Evolutionary conservation across 1,140 invertebrate genomes (phyloP), one percentile per base, ranked within the genome.

Genomic region (Drosophila willistoni): DNA sequence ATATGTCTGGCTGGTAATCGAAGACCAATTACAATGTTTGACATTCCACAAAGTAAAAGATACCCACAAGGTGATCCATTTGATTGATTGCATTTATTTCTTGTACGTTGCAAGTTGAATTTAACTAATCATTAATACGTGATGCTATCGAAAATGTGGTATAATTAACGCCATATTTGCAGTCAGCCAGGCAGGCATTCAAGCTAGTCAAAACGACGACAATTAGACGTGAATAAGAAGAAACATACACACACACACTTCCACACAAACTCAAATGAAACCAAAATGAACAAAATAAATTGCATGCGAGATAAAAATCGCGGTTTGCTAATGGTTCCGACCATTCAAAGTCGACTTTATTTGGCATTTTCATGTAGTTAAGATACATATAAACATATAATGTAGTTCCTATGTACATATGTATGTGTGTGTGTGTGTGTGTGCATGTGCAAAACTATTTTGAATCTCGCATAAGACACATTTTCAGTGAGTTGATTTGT

Each of bases 161-260:
- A 89, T 86, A 86, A 86, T 86, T 86, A 86, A 86, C 83, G 83
- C 83, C 83, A 86, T 86, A 86, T 87, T 87, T 86, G 83, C 79
- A 36, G 34, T 36, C 34, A 36, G 34, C 34, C 9, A 36, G 34
- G 7, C 34, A 36, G 34, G 29, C 29, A 29, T 6, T 68, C 76
- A 51, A 34, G 36, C 36, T 54, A 56, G 76, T 57, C 44, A 51
- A 64, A 44, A 60, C 64, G 70, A 81, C 79, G 70, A 81, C 79
- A 81, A 81, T 81, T 81, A 81, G 73, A 81, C 79, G 73, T 51
- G 44, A 51, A 51, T 51, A 51, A 51, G 44, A 51, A 64, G 68
- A 64, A 68, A 73, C 77, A 81, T 68, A 80, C 42, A 70, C 65
- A 47, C 77, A 64, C 64, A 44, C 36, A 47, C 9, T 9, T 5